These are phyloP conservation scores for Gymnocephalus cernua DNA, from an alignment of 2,113 vertebrate species.

Conservation along the genomic window DNA sequence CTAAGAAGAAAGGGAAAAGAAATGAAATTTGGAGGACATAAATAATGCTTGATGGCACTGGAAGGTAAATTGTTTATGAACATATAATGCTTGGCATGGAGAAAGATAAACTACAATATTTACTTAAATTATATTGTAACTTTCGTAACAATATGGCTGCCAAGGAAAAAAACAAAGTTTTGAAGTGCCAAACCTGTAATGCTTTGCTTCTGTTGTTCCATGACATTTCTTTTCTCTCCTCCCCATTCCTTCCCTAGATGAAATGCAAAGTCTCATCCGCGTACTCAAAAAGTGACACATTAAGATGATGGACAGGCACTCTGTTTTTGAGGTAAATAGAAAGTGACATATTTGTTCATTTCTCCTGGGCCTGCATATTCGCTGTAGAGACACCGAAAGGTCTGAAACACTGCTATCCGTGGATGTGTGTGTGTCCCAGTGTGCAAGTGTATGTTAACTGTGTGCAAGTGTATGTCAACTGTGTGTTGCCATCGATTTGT, in stretches of 20 bases:
- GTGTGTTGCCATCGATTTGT: slow-evolving; percentile 74
- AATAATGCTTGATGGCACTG: slow-evolving; percentile 10
- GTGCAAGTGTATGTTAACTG: slow-evolving; percentile 50
- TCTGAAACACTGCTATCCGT: slow-evolving; percentile 48
- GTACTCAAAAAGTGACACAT: slow-evolving; percentile 55
- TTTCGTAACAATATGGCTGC: neutral
- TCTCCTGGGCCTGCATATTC: slow-evolving; percentile 73
- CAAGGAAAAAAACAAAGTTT: neutral
- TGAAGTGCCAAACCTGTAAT: slow-evolving; percentile 6
- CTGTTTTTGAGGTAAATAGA: slow-evolving; percentile 78
- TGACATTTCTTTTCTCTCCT: slow-evolving; percentile 17
- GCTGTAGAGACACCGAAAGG: slow-evolving; percentile 42
- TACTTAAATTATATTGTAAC: neutral
- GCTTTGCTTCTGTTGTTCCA: slow-evolving; percentile 24
- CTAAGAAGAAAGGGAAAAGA: neutral
- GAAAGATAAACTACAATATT: neutral
- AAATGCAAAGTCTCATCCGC: slow-evolving; percentile 59
- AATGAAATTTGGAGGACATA: slow-evolving; percentile 27
- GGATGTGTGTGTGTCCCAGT: slow-evolving; percentile 41
- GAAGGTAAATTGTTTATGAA: slow-evolving; percentile 1
- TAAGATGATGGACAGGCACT: slow-evolving; percentile 76
- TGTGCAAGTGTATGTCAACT: slow-evolving; percentile 54
- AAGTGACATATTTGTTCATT: slow-evolving; percentile 83
- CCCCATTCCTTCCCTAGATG: slow-evolving; percentile 19
- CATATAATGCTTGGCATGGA: neutral